Conservation (phyloP, 2,797 vertebrate species). For the Etheostoma perlongum region DNA sequence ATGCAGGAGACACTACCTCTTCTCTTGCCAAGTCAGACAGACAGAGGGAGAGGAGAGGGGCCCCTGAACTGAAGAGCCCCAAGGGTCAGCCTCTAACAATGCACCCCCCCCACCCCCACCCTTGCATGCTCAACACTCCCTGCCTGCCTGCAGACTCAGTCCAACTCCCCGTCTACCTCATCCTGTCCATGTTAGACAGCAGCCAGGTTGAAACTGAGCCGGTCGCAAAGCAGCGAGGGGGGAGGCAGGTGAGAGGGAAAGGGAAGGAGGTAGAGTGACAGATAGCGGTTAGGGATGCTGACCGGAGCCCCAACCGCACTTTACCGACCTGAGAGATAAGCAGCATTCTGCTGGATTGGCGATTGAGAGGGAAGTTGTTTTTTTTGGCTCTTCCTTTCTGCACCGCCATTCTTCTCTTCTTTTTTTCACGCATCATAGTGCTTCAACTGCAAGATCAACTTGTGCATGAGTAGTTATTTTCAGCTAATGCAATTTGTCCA, state of each 20-base stretch:
- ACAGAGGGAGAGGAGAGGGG: slow-evolving; percentile 51
- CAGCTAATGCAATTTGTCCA: slow-evolving; percentile 21
- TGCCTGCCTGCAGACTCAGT: slow-evolving; percentile 47
- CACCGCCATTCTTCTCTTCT: slow-evolving; percentile 42
- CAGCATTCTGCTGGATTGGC: slow-evolving; percentile 66
- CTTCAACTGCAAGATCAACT: slow-evolving; percentile 15
- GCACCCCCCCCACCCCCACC: background rate
- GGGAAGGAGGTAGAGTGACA: slow-evolving; percentile 61
- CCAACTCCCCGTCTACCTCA: slow-evolving; percentile 60
- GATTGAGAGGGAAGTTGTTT: slow-evolving; percentile 18
- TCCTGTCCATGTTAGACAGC: slow-evolving; percentile 58
- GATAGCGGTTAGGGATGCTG: slow-evolving; percentile 75
- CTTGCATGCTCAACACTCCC: slow-evolving; percentile 21
- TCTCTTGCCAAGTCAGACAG: slow-evolving; percentile 66
- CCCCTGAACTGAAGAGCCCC: slow-evolving; percentile 66
- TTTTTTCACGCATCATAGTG: background rate
- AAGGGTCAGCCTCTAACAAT: slow-evolving; percentile 70
- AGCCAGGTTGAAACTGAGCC: slow-evolving; percentile 72
- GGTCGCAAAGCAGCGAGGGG: slow-evolving; percentile 58
- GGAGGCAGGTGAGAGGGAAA: slow-evolving; percentile 40
- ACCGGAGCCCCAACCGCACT: slow-evolving; percentile 75
- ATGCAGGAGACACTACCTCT: slow-evolving; percentile 73
- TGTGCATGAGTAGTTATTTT: slow-evolving; percentile 14
- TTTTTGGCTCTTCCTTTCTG: slow-evolving; percentile 29
- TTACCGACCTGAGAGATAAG: slow-evolving; percentile 71